Evolutionary conservation across 2,888 invertebrate genomes (phyloP).

Genomic region (Nomada ferruginata): DNA sequence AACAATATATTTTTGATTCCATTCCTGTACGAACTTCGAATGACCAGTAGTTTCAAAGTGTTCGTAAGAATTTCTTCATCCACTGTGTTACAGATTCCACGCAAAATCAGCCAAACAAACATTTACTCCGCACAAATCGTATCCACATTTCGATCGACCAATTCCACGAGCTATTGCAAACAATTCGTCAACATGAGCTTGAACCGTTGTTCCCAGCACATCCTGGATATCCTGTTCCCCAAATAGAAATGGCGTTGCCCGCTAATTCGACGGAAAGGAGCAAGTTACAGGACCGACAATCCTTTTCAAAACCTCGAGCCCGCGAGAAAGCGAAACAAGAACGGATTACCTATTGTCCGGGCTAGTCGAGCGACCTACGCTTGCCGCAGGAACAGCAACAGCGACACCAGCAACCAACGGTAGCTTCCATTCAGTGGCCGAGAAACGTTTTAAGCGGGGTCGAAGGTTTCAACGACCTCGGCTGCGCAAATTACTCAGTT

Average conservation of each 20-base stretch:
- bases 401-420: slow-evolving; percentile 42
- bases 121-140: background rate
- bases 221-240: background rate
- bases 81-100: too few relatives aligned
- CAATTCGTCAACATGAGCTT: background rate
- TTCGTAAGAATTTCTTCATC: too few relatives aligned
- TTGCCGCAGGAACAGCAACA: slow-evolving; percentile 45
- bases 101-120: too few relatives aligned
- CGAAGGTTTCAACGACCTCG: slow-evolving; percentile 74
- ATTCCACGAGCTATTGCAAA: background rate
- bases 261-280: slow-evolving; percentile 47
- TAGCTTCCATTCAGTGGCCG: slow-evolving; percentile 60
- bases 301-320: slow-evolving; percentile 30
- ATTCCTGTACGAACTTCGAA: too few relatives aligned
- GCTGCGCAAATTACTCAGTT: slow-evolving; percentile 69
- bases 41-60: too few relatives aligned
- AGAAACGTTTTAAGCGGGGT: slow-evolving; percentile 55
- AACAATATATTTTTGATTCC: too few relatives aligned
- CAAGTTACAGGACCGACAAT: slow-evolving; percentile 44
- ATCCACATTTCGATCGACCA: too few relatives aligned
- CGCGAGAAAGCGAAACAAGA: slow-evolving; percentile 58
- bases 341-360: slow-evolving; percentile 72
- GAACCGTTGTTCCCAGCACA: background rate
- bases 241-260: slow-evolving; percentile 33
- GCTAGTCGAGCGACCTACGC: slow-evolving; percentile 63